phyloP scores from a whole-genome alignment of 2,113 vertebrate species.

The Nothocercus nigrocapillus region DNA sequence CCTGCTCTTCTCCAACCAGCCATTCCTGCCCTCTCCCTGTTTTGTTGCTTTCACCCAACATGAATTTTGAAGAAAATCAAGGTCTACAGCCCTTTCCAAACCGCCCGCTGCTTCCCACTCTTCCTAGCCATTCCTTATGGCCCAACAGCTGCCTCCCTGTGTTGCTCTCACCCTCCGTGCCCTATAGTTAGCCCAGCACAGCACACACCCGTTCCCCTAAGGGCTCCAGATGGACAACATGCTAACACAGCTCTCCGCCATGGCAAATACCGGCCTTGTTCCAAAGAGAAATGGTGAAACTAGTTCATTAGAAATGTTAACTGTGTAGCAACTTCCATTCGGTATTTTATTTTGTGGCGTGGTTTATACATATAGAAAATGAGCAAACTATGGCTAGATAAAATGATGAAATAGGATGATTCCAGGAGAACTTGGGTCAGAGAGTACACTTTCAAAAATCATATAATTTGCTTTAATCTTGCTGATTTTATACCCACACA shows the following conservation, averaged over 20 bases:
- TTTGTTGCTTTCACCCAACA: neutral
- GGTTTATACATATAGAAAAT: neutral
- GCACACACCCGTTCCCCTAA: neutral
- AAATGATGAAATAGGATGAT: neutral
- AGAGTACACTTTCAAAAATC: neutral
- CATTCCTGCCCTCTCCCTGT: neutral
- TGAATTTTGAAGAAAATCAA: neutral
- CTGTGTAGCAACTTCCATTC: neutral
- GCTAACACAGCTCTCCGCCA: neutral
- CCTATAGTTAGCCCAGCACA: neutral
- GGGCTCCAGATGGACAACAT: neutral
- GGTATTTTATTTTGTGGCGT: neutral
- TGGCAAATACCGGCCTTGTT: neutral
- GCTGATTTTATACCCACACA: neutral
- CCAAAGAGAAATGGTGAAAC: neutral
- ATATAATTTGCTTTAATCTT: neutral
- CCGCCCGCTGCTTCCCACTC: neutral
- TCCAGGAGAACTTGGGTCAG: neutral
- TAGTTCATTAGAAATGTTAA: neutral
- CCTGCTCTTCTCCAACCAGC: neutral
- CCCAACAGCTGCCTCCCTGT: neutral
- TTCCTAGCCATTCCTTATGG: neutral
- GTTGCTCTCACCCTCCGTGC: neutral
- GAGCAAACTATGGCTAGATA: neutral
- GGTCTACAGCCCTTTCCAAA: neutral